Base-by-base conservation (phyloP, 2,888 invertebrate species). In the Temnothorax rugatulus region DNA sequence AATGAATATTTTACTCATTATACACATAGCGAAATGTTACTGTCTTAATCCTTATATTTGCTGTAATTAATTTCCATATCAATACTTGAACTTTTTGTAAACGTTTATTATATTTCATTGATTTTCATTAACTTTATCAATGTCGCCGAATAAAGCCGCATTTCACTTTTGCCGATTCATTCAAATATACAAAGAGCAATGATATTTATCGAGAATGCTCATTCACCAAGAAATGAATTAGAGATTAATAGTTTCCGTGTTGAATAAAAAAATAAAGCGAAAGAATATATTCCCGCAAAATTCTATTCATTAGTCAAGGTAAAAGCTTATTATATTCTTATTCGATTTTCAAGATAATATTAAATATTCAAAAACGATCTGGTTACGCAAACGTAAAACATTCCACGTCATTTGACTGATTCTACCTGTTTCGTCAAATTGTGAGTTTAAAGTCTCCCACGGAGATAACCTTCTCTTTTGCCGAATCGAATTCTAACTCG, bases 381-480 rank as follows among this genome's bases (percentile, higher is more conserved):
- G 34, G 29, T 29, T 29, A 29, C 29, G 29, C 29, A 29, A 29
- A 29, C 29, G 29, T 29, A 29, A 29, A 29, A 29, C 29, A 29
- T 29, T 29, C 29, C 29, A 29, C 29, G 29, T 29, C 29, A 29
- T 29, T 29, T 29, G 29, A 34, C 34, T 34, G 34, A 7, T 34
- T 34, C 7, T 34, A 89, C 91, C 91, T 93, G 91, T 91, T 90
- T 89, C 83, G 86, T 87, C 90, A 90, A 92, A 92, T 90, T 89
- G 92, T 93, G 91, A 92, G 87, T 29, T 29, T 29, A 29, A 29
- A 29, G 29, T 91, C 89, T 88, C 91, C 91, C 74, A 83, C 74
- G 13, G 91, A 57, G 91, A 63, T 41, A 75, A 71, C 7, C 50
- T n/a, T 50, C 8, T 76, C 66, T 71, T 75, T 50, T 44, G 75